Conservation (phyloP, 2,888 invertebrate species). For the Unio delphinus region DNA sequence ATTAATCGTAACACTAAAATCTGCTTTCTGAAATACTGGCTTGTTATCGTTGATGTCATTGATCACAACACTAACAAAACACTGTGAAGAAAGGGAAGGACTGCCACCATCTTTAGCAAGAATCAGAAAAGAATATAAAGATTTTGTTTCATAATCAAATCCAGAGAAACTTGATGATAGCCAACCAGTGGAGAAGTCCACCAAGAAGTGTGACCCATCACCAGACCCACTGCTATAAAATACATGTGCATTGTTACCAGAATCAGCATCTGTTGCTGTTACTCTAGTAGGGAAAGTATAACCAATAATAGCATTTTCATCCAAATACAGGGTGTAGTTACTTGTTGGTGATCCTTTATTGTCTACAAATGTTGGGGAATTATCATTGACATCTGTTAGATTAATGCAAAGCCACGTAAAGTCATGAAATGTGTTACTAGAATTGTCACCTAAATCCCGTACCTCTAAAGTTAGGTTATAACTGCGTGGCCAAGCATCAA, state of each 20-base stretch:
- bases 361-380: slow-evolving; percentile 36
- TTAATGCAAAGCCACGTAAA: slow-evolving; percentile 35
- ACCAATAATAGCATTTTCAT: too few species aligned
- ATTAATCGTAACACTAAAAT: slow-evolving; percentile 22
- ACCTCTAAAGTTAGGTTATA: slow-evolving; percentile 42
- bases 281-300: too few species aligned
- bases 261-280: too few species aligned
- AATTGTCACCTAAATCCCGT: slow-evolving; percentile 32
- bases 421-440: slow-evolving; percentile 15
- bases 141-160: slow-evolving; percentile 2
- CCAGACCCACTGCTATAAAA: too few species aligned
- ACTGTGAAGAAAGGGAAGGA: not conserved
- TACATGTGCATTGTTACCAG: too few species aligned
- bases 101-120: slow-evolving; percentile 1
- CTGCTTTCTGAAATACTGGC: slow-evolving; percentile 27
- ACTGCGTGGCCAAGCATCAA: slow-evolving; percentile 36
- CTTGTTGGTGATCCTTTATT: too few species aligned
- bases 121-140: not conserved
- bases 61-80: slow-evolving; percentile 1
- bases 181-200: not conserved
- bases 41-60: slow-evolving; percentile 34
- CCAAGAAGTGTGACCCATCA: not conserved
- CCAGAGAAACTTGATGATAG: not conserved
- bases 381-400: slow-evolving; percentile 51
- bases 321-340: too few species aligned